Percentiles rank a stretch among this genome's conserved stretches.
Evolutionary conservation across 2,888 invertebrate genomes (phyloP).

Genomic region (Cryptophagus acutangulus): DNA sequence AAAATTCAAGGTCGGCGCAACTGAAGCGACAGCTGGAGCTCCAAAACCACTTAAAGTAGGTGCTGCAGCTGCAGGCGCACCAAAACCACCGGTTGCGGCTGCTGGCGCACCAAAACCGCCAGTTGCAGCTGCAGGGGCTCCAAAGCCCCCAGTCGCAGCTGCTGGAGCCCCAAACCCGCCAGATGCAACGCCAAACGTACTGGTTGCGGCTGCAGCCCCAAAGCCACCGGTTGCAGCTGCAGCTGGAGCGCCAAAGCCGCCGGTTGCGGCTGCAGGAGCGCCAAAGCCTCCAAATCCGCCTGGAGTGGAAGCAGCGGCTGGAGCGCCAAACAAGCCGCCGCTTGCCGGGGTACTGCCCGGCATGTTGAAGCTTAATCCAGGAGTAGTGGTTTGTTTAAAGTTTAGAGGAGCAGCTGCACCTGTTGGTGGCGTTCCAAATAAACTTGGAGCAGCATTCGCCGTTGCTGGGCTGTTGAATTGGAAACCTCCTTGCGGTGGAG

Average conservation of each 20-base stretch:
- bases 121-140: constrained; percentile 20
- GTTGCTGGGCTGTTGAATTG: constrained; percentile 19
- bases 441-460: constrained; percentile 15
- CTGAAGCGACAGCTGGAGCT: constrained; percentile 24
- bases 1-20: constrained; percentile 28
- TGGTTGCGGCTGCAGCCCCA: no score
- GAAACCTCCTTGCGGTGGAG: constrained; percentile 15
- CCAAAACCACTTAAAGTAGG: constrained; percentile 34
- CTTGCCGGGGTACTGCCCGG: constrained; percentile 13
- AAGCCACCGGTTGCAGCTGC: constrained; percentile 20
- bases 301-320: constrained; percentile 29
- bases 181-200: constrained; percentile 41
- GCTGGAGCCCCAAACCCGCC: no score
- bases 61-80: constrained; percentile 22
- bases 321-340: constrained; percentile 34
- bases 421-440: constrained; percentile 39
- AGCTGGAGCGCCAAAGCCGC: constrained; percentile 28
- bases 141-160: constrained; percentile 28
- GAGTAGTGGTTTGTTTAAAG: constrained; percentile 9
- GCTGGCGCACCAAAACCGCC: constrained; percentile 26
- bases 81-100: background rate
- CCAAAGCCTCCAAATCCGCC: constrained; percentile 13
- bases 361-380: constrained; percentile 12
- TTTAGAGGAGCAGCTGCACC: background rate
- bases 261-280: constrained; percentile 22